phyloP scores from a whole-genome alignment of 2,113 vertebrate species.

The Redunca redunca region DNA sequence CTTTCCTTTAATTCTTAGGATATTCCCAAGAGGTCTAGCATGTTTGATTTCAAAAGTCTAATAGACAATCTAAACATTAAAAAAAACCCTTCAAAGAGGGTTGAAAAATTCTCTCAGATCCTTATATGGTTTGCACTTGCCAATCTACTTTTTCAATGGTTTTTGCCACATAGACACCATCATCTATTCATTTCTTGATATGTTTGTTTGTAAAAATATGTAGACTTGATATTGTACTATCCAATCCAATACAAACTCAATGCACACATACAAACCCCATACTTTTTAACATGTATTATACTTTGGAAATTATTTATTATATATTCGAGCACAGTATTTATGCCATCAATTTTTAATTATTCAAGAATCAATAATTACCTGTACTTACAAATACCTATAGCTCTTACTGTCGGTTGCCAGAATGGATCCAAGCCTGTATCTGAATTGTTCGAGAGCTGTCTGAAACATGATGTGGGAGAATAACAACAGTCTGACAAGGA shows the following conservation, averaged over 20 bases:
- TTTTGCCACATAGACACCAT: neutral
- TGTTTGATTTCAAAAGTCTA: neutral
- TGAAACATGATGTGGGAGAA: neutral
- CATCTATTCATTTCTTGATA: neutral
- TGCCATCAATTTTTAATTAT: neutral
- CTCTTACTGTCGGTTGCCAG: neutral
- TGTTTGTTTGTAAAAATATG: neutral
- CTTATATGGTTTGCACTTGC: neutral
- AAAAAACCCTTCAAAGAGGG: neutral
- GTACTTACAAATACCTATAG: neutral
- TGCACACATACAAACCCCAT: neutral
- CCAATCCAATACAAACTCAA: neutral
- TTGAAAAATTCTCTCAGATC: neutral
- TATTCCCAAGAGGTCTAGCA: neutral
- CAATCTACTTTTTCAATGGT: neutral
- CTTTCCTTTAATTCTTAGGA: neutral
- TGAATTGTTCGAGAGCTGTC: neutral
- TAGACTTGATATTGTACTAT: neutral
- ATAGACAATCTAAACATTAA: neutral
- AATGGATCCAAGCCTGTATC: neutral
- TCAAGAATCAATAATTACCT: neutral
- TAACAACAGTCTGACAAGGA: neutral
- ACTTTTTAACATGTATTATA: neutral
- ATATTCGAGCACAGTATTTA: neutral
- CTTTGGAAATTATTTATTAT: neutral